Evolutionary conservation across 2,888 invertebrate species (phyloP).

Genomic region (Argyresthia goedartella): DNA sequence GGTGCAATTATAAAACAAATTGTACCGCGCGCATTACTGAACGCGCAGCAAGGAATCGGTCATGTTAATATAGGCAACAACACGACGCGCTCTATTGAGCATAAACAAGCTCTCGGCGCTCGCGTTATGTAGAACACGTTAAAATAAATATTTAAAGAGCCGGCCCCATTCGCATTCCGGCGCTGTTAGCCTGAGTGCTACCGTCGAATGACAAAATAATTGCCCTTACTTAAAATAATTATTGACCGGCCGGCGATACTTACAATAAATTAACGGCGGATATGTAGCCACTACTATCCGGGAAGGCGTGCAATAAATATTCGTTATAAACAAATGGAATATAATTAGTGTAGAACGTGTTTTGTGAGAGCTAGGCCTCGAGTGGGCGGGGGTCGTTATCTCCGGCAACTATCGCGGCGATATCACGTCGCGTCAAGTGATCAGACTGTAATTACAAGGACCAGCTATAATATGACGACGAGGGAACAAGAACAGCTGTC

Average conservation of each 20-base stretch:
- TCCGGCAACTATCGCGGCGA: constrained; percentile 34
- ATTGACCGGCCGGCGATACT: constrained; percentile 41
- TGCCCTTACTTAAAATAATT: constrained; percentile 51
- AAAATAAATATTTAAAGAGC: constrained; percentile 30
- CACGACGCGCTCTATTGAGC: too few species aligned
- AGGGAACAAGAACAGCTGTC: too few species aligned
- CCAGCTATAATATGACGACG: constrained; percentile 9
- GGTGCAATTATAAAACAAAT: too few species aligned
- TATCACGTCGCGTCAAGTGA: constrained; percentile 22
- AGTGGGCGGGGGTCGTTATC: constrained; percentile 57
- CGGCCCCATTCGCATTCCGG: constrained; percentile 23
- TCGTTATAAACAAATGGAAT: constrained; percentile 64
- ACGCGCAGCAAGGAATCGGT: too few species aligned
- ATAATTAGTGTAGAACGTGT: constrained; percentile 62
- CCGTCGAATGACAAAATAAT: constrained; percentile 35
- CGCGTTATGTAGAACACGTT: constrained; percentile 8
- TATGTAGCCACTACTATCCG: constrained; percentile 10
- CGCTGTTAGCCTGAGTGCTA: constrained; percentile 27
- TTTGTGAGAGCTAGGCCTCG: constrained; percentile 24
- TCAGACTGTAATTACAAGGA: constrained; percentile 52
- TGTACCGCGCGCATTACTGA: too few species aligned
- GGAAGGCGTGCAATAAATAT: constrained; percentile 52
- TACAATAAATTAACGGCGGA: constrained; percentile 26
- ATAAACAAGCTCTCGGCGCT: neutral
- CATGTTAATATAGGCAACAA: too few species aligned